Conservation (phyloP, 2,113 vertebrate genomes). For the Gobius niger region DNA sequence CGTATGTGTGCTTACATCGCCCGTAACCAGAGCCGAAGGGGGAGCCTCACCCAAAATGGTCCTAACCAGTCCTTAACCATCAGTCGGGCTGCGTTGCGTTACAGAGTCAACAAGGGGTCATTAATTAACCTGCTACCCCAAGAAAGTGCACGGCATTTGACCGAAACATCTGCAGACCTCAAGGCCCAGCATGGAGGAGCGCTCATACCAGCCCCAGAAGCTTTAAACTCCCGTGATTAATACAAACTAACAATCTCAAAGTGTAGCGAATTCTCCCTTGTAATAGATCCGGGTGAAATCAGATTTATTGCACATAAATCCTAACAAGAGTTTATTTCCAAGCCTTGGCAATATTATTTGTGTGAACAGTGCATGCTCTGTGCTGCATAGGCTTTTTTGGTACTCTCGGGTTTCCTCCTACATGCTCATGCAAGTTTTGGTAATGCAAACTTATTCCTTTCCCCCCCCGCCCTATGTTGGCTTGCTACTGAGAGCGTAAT, state of each 20-base stretch:
- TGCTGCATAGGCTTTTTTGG: conserved; percentile 24
- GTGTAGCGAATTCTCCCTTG: not conserved
- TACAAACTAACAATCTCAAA: conserved; percentile 5
- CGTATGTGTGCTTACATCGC: conserved; percentile 57
- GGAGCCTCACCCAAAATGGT: conserved; percentile 51
- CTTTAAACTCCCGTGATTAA: not conserved
- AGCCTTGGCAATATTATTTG: conserved; percentile 3
- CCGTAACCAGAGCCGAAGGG: conserved; percentile 58
- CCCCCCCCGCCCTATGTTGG: not conserved
- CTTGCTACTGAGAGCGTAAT: too few relatives aligned
- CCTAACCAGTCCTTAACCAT: conserved; percentile 37
- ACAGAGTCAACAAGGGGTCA: conserved; percentile 22
- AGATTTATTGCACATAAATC: conserved; percentile 15
- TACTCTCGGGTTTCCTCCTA: conserved; percentile 14
- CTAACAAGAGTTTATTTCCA: not conserved
- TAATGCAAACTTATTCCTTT: not conserved
- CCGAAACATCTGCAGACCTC: conserved; percentile 15
- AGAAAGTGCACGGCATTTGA: conserved; percentile 2
- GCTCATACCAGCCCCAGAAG: conserved; percentile 17
- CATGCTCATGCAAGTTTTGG: conserved; percentile 11
- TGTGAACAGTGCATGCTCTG: conserved; percentile 7
- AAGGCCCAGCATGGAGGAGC: conserved; percentile 8
- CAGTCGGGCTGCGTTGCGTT: conserved; percentile 29
- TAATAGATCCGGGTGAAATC: conserved; percentile 11
- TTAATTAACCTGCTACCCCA: conserved; percentile 16